Evolutionary conservation across 2,113 vertebrate species (phyloP), one percentile per base, ranked within the genome.

Genomic region (Seriola dumerili): DNA sequence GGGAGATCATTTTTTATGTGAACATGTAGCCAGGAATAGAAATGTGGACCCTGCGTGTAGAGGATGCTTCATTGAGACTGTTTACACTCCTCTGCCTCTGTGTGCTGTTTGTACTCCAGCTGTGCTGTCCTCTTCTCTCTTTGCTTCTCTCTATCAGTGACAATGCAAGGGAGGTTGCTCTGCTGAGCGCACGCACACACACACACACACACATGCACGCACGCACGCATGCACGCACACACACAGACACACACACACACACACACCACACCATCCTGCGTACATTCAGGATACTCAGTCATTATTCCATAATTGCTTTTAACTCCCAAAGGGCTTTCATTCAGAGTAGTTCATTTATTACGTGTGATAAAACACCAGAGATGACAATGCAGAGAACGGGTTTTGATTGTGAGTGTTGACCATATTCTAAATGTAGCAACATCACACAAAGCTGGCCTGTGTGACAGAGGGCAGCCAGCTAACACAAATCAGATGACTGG

Each of bases 401-500:
- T 25, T 74, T 17, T 57, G 52, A 14, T 73, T 57, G 12, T 29
- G 65, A 57, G 72, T 13, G 36, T 38, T 57, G 76, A 36, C 58
- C 59, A 40, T 32, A 63, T 67, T 66, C 66, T 75, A 38, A 38
- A 72, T 89, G 87, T 80, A 78, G 66, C 75, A 59, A 40, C 76
- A 65, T 62, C 42, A 59, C 84, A 87, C 80, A 81, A 81, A 80
- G 82, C 84, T 67, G 85, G 86, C 64, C 86, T 87, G 84, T 91
- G 87, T 89, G 87, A 78, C 64, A 40, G 77, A 85, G 84, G 80
- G 86, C 91, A 90, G 88, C 82, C 78, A 85, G 88, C 91, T 90
- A 91, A 92, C 89, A 87, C 76, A 54, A 88, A 85, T 94, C 93
- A 89, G 90, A 86, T 93, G 89, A 91, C 92, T 80, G 83, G 91